phyloP scores from a whole-genome alignment of 1,140 invertebrate species.

The Rhopalosiphum padi region DNA sequence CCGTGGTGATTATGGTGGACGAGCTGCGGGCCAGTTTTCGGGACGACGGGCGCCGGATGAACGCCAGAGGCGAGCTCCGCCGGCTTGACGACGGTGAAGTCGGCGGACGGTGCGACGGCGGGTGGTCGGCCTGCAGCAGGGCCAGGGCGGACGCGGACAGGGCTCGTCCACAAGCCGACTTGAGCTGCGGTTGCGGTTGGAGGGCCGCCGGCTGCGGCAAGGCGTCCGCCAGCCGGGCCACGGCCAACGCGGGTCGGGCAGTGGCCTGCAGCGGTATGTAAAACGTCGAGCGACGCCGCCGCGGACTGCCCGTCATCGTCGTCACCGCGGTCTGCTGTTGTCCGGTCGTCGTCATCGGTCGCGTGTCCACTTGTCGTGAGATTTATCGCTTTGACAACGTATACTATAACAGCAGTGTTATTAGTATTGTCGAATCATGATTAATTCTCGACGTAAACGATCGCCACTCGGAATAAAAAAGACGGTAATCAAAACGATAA shows the following conservation, averaged over 20 bases:
- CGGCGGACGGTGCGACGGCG: conserved; percentile 60
- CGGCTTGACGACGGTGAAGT: conserved; percentile 60
- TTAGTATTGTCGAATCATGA: background rate
- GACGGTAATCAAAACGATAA: background rate
- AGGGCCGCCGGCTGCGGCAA: conserved; percentile 38
- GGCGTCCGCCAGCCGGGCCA: conserved; percentile 44
- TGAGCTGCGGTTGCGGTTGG: conserved; percentile 65
- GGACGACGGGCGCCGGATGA: conserved; percentile 74
- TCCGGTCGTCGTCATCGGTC: conserved; percentile 28
- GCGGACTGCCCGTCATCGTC: conserved; percentile 54
- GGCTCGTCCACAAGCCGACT: conserved; percentile 67
- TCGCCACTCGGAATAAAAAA: background rate
- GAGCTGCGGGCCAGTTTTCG: conserved; percentile 74
- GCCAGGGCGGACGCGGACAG: conserved; percentile 61
- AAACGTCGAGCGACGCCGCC: conserved; percentile 66
- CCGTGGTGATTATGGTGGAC: conserved; percentile 62
- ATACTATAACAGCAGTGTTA: background rate
- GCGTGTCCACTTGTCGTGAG: background rate
- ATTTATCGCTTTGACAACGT: background rate
- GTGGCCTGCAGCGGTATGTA: conserved; percentile 65
- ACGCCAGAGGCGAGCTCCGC: conserved; percentile 58
- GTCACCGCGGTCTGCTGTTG: background rate
- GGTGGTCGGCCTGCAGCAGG: conserved; percentile 52
- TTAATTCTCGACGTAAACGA: background rate
- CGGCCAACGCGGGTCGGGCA: conserved; percentile 60